A percentile compares a stretch with the other conserved stretches of the same genome.
phyloP scores from a whole-genome alignment of 1,140 invertebrate genomes.

The Lasaia peninsularis region DNA sequence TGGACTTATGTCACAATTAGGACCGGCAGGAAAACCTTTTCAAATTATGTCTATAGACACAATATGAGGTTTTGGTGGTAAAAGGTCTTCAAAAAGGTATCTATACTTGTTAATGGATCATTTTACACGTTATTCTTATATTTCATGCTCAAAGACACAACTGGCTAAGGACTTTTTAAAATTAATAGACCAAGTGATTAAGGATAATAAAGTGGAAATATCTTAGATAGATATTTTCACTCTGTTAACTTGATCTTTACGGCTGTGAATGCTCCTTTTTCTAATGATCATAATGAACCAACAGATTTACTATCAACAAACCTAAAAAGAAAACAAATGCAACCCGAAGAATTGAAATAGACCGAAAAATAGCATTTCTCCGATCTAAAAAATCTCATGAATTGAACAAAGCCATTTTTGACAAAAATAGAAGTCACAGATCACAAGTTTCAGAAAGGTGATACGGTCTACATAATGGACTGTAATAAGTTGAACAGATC shows the following conservation, averaged over 20 bases:
- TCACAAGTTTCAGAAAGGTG: conserved; percentile 25
- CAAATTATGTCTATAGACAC: conserved; percentile 32
- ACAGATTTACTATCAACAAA: conserved; percentile 18
- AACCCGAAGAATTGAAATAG: conserved; percentile 17
- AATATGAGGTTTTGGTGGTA: conserved; percentile 26
- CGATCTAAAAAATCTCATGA: conserved; percentile 25
- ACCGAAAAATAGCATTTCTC: conserved; percentile 20
- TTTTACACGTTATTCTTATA: conserved; percentile 27
- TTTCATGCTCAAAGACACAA: conserved; percentile 34
- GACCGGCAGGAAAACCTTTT: conserved; percentile 28
- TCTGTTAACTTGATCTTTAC: conserved; percentile 25
- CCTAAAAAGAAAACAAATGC: conserved; percentile 17
- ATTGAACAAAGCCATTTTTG: conserved; percentile 23
- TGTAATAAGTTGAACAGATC: conserved; percentile 24
- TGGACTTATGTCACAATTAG: conserved; percentile 22
- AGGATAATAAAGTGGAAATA: conserved; percentile 25
- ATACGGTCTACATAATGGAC: conserved; percentile 24
- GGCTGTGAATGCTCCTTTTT: no score
- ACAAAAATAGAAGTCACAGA: conserved; percentile 26
- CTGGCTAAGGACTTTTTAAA: conserved; percentile 31
- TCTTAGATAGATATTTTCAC: conserved; percentile 32
- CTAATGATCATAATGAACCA: conserved; percentile 19
- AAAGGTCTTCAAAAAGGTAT: conserved; percentile 21
- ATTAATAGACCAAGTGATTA: conserved; percentile 23
- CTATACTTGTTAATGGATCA: conserved; percentile 20